Percentiles rank a stretch among this genome's conserved stretches.
Evolutionary conservation across 2,797 vertebrate species (phyloP).

Genomic region (Myotis daubentonii): DNA sequence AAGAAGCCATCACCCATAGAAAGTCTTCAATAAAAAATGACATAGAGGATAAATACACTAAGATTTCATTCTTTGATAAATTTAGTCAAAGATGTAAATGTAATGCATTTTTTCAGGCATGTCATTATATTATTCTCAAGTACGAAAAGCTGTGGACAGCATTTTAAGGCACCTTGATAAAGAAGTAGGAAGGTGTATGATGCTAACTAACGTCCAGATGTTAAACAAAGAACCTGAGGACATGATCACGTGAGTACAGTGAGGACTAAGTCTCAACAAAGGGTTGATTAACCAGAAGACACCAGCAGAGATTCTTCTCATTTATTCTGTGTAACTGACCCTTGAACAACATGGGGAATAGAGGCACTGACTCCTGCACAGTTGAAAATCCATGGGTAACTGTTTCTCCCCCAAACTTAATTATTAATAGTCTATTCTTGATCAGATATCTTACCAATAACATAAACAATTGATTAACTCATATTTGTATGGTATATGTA

Average conservation of each 20-base stretch:
- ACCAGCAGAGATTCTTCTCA: not conserved
- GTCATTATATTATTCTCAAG: slow-evolving; percentile 99
- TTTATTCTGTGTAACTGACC: not conserved
- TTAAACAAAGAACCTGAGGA: slow-evolving; percentile 99
- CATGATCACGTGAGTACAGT: slow-evolving; percentile 96
- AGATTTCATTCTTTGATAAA: not conserved
- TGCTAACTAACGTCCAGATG: slow-evolving; percentile 98
- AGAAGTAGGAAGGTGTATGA: slow-evolving; percentile 99
- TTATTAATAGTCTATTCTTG: not conserved
- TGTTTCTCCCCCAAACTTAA: not conserved
- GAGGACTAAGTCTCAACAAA: not conserved
- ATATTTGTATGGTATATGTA: not conserved
- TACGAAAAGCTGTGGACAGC: slow-evolving; percentile 97
- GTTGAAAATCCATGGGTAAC: not conserved
- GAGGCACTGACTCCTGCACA: not conserved
- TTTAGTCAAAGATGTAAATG: not conserved
- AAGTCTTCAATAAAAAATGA: not conserved
- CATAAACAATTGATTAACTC: not conserved
- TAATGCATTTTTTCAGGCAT: slow-evolving; percentile 89
- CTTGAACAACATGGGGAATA: not conserved
- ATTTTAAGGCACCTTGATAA: slow-evolving; percentile 98
- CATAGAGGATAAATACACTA: not conserved
- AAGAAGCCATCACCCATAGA: not conserved
- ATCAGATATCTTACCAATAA: not conserved
- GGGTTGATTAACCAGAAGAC: not conserved